Base-by-base conservation (phyloP, 2,797 vertebrate species). In the Oreortyx pictus region DNA sequence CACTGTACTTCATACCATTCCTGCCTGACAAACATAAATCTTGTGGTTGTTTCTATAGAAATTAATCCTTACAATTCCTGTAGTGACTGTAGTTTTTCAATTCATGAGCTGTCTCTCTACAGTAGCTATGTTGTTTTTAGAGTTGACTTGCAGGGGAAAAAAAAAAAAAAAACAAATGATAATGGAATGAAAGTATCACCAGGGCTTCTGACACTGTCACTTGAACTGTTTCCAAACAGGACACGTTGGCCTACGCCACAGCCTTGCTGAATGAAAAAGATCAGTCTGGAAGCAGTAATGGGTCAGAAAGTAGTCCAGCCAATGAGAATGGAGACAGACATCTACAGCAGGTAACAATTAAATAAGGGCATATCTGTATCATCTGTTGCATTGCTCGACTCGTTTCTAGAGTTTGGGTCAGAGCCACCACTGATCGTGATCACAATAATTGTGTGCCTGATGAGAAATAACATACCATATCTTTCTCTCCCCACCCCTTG, bases 231-330 rank as follows among this genome's bases (percentile, higher is more conserved):
- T 86, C 75, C 80, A 46, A 37, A 72, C 96, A 99, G 99, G 99
- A 99, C 92, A 99, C 99, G 0, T 84, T 99, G 95, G 99, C 99
- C 11, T 99, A 99, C 27, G 99, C 99, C 96, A 99, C 99, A 12
- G 99, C 99, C 35, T 94, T 99, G 97, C 96, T 99, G 95, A 99
- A 99, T 23, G 99, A 99, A 92, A 99, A 99, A 94, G 99, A 99
- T 94, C 99, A 99, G 88, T 99, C 99, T 6, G 99, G 99, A 95
- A 99, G 99, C 98, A 99, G 99, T 94, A 99, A 99, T 1, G 99
- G 99, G 50, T 99, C 99, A 3, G 99, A 99, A 72, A 98, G 99
- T 91, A 99, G 99, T 86, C 99, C 99, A 3, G 99, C 99, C 44
- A 99, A 99, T 5, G 99, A 99, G 94, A 99, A 99, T 0, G 98